Evolutionary conservation across 2,797 vertebrate genomes (phyloP), one percentile per base, ranked within the genome.

Genomic region (Parauchenoglanis punctatus): DNA sequence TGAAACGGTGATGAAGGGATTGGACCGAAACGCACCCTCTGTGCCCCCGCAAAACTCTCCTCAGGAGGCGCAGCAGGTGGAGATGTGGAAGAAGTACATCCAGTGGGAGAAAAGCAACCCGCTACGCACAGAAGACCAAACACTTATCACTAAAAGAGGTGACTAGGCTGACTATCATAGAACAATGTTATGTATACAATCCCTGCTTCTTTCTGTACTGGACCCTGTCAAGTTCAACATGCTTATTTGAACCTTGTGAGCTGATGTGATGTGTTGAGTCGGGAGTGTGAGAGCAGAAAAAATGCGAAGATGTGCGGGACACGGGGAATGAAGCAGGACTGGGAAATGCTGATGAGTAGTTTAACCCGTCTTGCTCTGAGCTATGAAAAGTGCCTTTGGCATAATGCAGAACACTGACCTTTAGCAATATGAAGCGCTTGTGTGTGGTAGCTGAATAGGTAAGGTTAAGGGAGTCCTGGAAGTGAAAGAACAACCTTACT

Each of bases 61-160:
- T 0, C 98, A 99, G 85, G 99, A 99, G 92, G 97, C 99, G 2
- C 98, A 98, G 94, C 98, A 99, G 90, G 99, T 99, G 54, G 99
- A 99, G 88, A 99, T 99, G 98, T 99, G 98, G 99, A 99, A 99
- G 92, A 99, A 99, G 61, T 99, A 99, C 90, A 99, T 99, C 93
- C 98, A 99, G 92, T 99, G 98, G 98, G 98, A 99, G 89, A 99
- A 99, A 91, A 99, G 98, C 93, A 99, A 99, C 93, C 98, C 99
- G 0, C 93, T 99, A 8, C 97, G 98, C 4, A 99, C 99, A 67
- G 99, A 99, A 92, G 98, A 99, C 92, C 99, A 99, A 94, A 99
- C 98, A 0, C 98, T 99, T 68, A 99, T 99, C 94, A 99, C 99
- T 84, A 99, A 99, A 92, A 97, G 99, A 98, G 98, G 98, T 99